Evolutionary conservation across 2,888 invertebrate genomes (phyloP).

Genomic region (Aromia moschata): DNA sequence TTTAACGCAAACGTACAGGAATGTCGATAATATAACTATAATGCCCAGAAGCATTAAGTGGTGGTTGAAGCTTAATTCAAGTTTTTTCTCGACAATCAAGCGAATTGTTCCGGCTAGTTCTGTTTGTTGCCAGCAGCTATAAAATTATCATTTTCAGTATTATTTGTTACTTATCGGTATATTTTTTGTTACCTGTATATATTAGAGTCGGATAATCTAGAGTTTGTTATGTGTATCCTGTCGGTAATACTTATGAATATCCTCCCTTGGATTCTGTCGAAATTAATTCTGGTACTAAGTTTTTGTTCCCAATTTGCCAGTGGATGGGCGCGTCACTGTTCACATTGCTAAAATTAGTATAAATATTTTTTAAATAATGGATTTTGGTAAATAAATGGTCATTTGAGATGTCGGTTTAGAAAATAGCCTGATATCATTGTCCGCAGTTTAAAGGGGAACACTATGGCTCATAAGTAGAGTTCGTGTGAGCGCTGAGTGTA

Average conservation of each 20-base stretch:
- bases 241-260: constrained; percentile 68
- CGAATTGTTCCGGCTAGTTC: constrained; percentile 70
- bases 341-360: constrained; percentile 61
- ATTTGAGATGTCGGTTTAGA: too few relatives aligned
- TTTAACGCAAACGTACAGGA: constrained; percentile 62
- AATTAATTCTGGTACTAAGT: constrained; percentile 64
- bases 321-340: constrained; percentile 65
- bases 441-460: too few relatives aligned
- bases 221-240: constrained; percentile 66
- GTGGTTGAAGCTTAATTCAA: constrained; percentile 63
- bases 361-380: too few relatives aligned
- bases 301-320: constrained; percentile 68
- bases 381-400: too few relatives aligned
- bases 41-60: constrained; percentile 63
- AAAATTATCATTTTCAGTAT: constrained; percentile 28
- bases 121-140: constrained; percentile 73
- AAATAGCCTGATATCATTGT: too few relatives aligned
- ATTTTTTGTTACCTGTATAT: constrained; percentile 66
- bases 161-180: background rate
- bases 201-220: constrained; percentile 66
- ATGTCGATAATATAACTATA: constrained; percentile 58
- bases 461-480: too few relatives aligned
- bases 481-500: too few relatives aligned
- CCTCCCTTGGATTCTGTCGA: constrained; percentile 65
- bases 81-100: constrained; percentile 65